Evolutionary conservation across 2,113 vertebrate genomes (phyloP).

Genomic region (Tonatia bakeri): DNA sequence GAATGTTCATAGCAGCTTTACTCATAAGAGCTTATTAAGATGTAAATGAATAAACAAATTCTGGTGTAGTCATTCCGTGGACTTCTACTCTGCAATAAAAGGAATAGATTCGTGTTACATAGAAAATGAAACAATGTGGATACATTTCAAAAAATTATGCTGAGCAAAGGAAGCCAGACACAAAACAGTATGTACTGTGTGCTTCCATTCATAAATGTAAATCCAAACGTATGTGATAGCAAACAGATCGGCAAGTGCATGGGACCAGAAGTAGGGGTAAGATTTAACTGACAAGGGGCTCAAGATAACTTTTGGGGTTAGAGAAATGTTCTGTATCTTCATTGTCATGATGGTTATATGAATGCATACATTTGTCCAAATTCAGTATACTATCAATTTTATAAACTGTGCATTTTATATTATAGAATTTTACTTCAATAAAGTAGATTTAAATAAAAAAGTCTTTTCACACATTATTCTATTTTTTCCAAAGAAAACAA

Average conservation of each 20-base stretch:
- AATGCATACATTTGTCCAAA: background rate
- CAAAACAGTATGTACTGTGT: background rate
- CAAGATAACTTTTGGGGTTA: background rate
- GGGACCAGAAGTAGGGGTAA: background rate
- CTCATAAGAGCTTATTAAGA: background rate
- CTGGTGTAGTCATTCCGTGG: background rate
- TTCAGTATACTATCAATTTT: background rate
- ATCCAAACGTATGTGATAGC: background rate
- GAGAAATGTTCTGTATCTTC: background rate
- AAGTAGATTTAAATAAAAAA: background rate
- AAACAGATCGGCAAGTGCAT: background rate
- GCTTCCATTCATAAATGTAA: background rate
- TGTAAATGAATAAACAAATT: background rate
- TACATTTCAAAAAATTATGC: background rate
- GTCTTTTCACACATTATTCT: background rate
- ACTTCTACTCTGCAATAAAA: background rate
- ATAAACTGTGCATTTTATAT: background rate
- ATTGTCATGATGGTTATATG: background rate
- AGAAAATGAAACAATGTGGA: background rate
- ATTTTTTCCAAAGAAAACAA: conserved; percentile 15
- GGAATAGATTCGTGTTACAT: background rate
- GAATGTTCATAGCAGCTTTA: background rate
- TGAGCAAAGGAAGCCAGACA: background rate
- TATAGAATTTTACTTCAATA: background rate
- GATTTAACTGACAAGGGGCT: background rate